Conservation (phyloP, 2,797 vertebrate genomes). For the Agapornis canus region DNA sequence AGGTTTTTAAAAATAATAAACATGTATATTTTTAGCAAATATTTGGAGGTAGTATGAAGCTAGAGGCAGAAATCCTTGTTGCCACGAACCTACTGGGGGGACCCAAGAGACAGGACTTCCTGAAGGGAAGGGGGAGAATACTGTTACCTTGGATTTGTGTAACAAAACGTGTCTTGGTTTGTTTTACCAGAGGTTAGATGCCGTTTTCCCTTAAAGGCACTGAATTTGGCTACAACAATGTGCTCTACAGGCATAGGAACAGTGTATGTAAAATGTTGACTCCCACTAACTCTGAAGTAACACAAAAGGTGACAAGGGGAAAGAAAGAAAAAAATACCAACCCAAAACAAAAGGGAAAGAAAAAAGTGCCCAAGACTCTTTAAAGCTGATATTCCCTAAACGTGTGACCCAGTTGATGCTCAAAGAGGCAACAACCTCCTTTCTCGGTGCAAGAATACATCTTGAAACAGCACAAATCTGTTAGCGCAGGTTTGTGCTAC, state of each 20-base stretch:
- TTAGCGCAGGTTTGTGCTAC: not conserved
- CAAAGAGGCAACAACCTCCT: not conserved
- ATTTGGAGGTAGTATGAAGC: not conserved
- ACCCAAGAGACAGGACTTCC: not conserved
- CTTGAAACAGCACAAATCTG: not conserved
- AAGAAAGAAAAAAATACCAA: not conserved
- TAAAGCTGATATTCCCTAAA: not conserved
- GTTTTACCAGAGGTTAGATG: not conserved
- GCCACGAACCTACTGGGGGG: not conserved
- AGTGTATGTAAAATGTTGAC: not conserved
- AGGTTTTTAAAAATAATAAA: not conserved
- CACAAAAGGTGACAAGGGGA: not conserved
- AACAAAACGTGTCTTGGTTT: not conserved
- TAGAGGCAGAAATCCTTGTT: not conserved
- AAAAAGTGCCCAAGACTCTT: not conserved
- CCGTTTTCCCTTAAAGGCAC: not conserved
- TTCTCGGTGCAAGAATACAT: not conserved
- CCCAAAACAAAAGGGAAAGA: rapidly evolving
- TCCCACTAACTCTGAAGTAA: not conserved
- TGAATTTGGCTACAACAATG: not conserved
- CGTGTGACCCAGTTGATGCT: not conserved
- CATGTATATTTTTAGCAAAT: not conserved
- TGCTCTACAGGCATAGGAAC: not conserved
- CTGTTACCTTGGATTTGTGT: not conserved
- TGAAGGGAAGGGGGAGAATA: not conserved